phyloP scores from a whole-genome alignment of 2,888 invertebrate genomes.

The Ectropis crepuscularia region DNA sequence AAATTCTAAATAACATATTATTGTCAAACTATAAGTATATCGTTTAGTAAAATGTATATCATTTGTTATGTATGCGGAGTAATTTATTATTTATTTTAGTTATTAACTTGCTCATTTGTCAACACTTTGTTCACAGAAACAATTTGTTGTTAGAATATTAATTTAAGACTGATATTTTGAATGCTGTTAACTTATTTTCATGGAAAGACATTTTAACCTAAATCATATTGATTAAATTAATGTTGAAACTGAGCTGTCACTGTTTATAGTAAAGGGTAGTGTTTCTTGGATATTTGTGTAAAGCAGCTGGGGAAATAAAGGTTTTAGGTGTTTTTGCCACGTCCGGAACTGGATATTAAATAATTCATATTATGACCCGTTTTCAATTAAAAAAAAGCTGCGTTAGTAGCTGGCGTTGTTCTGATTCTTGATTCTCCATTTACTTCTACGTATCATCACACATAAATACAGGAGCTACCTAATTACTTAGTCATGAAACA shows the following conservation, averaged over 20 bases:
- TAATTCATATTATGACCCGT: too few relatives aligned
- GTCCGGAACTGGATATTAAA: background rate
- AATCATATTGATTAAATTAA: background rate
- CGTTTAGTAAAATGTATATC: background rate
- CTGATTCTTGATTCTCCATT: too few relatives aligned
- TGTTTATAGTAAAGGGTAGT: background rate
- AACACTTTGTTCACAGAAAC: slow-evolving; percentile 38
- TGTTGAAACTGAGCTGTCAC: slow-evolving; percentile 2
- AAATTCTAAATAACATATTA: background rate
- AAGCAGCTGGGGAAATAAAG: slow-evolving; percentile 10
- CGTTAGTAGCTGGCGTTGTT: too few relatives aligned
- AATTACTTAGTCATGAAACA: too few relatives aligned
- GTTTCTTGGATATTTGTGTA: background rate
- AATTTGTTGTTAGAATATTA: slow-evolving; percentile 45
- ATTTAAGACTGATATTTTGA: slow-evolving; percentile 74
- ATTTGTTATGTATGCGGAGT: slow-evolving; percentile 9
- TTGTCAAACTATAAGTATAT: background rate
- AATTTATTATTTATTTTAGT: slow-evolving; percentile 22
- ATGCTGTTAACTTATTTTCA: slow-evolving; percentile 57
- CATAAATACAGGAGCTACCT: too few relatives aligned
- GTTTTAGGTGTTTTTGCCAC: background rate
- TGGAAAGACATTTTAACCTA: slow-evolving; percentile 47
- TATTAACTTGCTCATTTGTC: slow-evolving; percentile 50
- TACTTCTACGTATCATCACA: too few relatives aligned
- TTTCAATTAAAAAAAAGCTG: too few relatives aligned